These are phyloP conservation scores for Pachyrhynchus sulphureomaculatus DNA, from an alignment of 1,140 invertebrate genomes.

Conservation along the genomic window DNA sequence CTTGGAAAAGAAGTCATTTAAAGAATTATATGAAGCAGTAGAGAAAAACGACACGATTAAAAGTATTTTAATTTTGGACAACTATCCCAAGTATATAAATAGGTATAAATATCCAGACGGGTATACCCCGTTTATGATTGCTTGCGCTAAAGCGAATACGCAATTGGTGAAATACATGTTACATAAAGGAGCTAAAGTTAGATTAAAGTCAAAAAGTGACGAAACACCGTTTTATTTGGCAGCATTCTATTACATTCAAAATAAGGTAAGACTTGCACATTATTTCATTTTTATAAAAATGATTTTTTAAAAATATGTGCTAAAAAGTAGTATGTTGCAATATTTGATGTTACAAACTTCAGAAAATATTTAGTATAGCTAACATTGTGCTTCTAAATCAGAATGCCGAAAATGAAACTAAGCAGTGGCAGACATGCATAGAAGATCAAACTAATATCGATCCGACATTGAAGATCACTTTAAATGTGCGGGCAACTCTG, in stretches of 20 bases:
- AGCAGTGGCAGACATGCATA: no score
- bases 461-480: no score
- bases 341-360: no score
- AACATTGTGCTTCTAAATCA: no score
- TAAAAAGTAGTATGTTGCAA: no score
- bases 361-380: no score
- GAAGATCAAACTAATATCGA: no score
- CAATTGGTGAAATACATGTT: slow-evolving; percentile 43
- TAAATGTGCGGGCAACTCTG: no score
- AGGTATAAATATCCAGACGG: slow-evolving; percentile 21
- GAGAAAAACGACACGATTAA: slow-evolving; percentile 19
- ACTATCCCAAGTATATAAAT: slow-evolving; percentile 28
- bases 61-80: slow-evolving; percentile 18
- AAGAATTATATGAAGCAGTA: slow-evolving; percentile 17
- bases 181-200: slow-evolving; percentile 39
- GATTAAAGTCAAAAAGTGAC: slow-evolving; percentile 32
- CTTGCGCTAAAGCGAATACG: slow-evolving; percentile 41
- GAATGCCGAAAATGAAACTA: no score
- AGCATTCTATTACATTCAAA: slow-evolving; percentile 35
- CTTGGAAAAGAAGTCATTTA: neutral
- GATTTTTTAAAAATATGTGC: neutral
- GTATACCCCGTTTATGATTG: slow-evolving; percentile 39
- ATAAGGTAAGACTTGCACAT: slow-evolving; percentile 7
- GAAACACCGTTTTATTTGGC: slow-evolving; percentile 43
- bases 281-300: neutral